Percentiles rank a stretch among this genome's conserved stretches.
These are phyloP conservation scores for Amblyopsis hoosieri DNA, from an alignment of 2,797 vertebrate species.

Conservation along the genomic window DNA sequence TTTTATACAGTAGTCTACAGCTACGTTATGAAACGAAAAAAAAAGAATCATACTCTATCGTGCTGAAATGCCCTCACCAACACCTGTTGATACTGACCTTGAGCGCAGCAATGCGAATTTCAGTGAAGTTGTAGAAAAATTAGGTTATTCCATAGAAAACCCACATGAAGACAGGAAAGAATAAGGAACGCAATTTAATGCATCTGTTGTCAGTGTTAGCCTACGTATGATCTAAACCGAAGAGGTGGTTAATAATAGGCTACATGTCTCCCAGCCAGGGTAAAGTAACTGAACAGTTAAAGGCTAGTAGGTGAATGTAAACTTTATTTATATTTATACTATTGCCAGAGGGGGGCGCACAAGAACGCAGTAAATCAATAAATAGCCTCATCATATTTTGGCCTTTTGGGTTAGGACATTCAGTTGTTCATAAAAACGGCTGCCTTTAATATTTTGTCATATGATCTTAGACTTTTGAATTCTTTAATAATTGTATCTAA, in stretches of 20 bases:
- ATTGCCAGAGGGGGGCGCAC: slow-evolving; percentile 73
- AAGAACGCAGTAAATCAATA: slow-evolving; percentile 16
- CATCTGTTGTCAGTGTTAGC: slow-evolving; percentile 25
- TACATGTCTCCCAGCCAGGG: slow-evolving; percentile 58
- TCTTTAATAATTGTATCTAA: too few species aligned
- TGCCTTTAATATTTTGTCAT: too few species aligned
- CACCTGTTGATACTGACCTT: slow-evolving; percentile 84
- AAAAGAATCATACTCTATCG: background rate
- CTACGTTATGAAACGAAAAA: too few species aligned
- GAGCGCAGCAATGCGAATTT: slow-evolving; percentile 57
- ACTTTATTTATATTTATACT: slow-evolving; percentile 84
- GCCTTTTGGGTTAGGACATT: too few species aligned
- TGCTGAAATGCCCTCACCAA: slow-evolving; percentile 51
- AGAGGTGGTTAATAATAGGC: slow-evolving; percentile 32
- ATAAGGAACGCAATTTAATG: slow-evolving; percentile 20
- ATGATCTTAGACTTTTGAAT: too few species aligned
- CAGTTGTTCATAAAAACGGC: too few species aligned
- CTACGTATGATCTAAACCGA: slow-evolving; percentile 22
- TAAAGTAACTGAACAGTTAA: slow-evolving; percentile 65
- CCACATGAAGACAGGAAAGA: background rate
- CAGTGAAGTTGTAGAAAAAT: slow-evolving; percentile 16
- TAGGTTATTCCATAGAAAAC: background rate
- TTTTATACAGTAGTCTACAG: too few species aligned
- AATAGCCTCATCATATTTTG: too few species aligned
- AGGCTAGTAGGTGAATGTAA: slow-evolving; percentile 62